phyloP scores from a whole-genome alignment of 2,797 vertebrate genomes.

The Leptatherina wallacei region DNA sequence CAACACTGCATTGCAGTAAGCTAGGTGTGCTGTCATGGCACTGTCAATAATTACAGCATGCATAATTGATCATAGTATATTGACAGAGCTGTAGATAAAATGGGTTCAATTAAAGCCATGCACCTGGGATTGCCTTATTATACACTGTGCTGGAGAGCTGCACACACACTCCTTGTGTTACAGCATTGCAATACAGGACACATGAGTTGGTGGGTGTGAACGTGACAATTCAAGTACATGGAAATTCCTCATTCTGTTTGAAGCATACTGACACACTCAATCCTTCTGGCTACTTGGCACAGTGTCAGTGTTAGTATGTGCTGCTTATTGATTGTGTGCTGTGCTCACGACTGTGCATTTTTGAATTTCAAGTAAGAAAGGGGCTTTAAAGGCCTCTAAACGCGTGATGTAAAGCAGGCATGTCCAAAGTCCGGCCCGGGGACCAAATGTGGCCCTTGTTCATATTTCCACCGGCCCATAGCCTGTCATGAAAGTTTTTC shows the following conservation, averaged over 20 bases:
- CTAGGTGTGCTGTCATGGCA: conserved; percentile 66
- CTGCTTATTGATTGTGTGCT: neutral
- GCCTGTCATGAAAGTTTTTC: too few relatives aligned
- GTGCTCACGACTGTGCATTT: conserved; percentile 21
- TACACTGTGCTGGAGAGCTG: conserved; percentile 15
- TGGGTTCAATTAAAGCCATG: conserved; percentile 44
- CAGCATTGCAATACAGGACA: conserved; percentile 62
- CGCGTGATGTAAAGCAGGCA: too few relatives aligned
- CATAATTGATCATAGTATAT: conserved; percentile 76
- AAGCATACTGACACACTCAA: conserved; percentile 70
- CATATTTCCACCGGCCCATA: too few relatives aligned
- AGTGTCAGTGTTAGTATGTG: conserved; percentile 8
- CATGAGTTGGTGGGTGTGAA: conserved; percentile 3
- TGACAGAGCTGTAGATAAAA: conserved; percentile 59
- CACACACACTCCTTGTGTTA: conserved; percentile 32
- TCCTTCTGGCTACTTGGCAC: conserved; percentile 68
- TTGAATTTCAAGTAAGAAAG: conserved; percentile 48
- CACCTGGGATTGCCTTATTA: conserved; percentile 46
- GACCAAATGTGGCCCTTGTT: too few relatives aligned
- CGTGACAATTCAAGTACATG: conserved; percentile 48
- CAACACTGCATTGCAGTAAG: conserved; percentile 75
- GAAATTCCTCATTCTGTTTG: conserved; percentile 80
- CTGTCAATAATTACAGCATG: conserved; percentile 79
- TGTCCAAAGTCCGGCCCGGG: too few relatives aligned
- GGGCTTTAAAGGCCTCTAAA: conserved; percentile 42